phyloP scores from a whole-genome alignment of 30 jellyfish, hydroid and myxozoan genomes.

The Nemopilema nomurai region DNA sequence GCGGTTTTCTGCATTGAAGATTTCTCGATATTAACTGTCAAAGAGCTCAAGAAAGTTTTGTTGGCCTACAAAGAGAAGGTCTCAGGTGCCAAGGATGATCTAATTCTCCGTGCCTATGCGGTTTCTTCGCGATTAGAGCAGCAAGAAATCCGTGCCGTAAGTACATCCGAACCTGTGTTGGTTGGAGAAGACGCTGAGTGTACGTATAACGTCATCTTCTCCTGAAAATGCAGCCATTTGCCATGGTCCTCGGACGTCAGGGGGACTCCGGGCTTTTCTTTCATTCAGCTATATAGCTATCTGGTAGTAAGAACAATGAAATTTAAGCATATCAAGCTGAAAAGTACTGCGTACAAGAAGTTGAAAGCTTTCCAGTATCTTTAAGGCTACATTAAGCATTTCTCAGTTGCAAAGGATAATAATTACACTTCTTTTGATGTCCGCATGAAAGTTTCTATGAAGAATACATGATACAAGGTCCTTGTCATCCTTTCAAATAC shows the following conservation, averaged over 20 bases:
- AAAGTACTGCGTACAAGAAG: conserved; percentile 26
- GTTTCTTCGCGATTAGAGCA: neutral
- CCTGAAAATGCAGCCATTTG: conserved; percentile 2
- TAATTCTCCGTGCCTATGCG: conserved; percentile 3
- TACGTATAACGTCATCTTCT: neutral
- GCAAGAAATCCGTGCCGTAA: neutral
- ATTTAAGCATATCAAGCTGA: conserved; percentile 19
- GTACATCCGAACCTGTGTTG: neutral
- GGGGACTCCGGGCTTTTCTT: neutral
- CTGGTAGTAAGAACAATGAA: conserved; percentile 6
- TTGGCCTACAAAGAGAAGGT: conserved; percentile 12
- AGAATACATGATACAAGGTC: conserved; percentile 9
- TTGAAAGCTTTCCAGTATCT: conserved; percentile 11
- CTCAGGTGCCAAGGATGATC: conserved; percentile 13
- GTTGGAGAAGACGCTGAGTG: neutral
- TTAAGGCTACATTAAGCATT: conserved; percentile 17
- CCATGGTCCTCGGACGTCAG: neutral
- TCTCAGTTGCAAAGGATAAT: conserved; percentile 29
- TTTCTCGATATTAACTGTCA: neutral
- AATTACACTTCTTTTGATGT: conserved; percentile 4
- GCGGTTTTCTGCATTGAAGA: neutral
- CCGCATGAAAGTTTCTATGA: conserved; percentile 49
- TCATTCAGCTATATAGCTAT: neutral
- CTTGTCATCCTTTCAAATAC: conserved; percentile 5
- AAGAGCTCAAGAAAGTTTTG: conserved; percentile 9